Conservation (phyloP, 2,888 invertebrate genomes). For the Dorcus hopei region DNA sequence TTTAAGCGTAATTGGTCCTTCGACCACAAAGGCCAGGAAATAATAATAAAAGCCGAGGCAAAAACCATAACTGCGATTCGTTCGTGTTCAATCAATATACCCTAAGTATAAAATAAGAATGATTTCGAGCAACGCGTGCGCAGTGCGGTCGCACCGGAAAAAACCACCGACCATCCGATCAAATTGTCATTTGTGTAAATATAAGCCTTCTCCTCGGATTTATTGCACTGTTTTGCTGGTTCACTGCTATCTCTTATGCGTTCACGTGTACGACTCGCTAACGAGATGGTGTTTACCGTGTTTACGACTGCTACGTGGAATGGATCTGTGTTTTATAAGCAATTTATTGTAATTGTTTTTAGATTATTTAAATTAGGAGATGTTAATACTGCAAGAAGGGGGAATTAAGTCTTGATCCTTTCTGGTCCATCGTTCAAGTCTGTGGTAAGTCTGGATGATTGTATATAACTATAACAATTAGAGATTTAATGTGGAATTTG, state of each 20-base stretch:
- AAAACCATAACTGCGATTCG: constrained; percentile 1
- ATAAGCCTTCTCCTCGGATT: background rate
- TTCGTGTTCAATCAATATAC: constrained; percentile 10
- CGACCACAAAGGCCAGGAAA: background rate
- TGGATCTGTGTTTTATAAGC: background rate
- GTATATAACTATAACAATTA: too few relatives aligned
- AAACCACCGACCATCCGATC: constrained; percentile 1
- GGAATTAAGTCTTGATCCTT: too few relatives aligned
- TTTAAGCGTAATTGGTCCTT: background rate
- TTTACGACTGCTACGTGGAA: background rate
- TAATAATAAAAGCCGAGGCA: background rate
- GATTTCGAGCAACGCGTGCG: background rate
- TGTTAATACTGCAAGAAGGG: too few relatives aligned
- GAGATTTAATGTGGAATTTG: too few relatives aligned
- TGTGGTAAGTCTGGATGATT: too few relatives aligned
- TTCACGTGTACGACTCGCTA: background rate
- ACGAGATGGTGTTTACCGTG: background rate
- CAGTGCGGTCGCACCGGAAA: background rate
- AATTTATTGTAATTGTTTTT: constrained; percentile 1
- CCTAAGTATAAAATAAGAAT: constrained; percentile 14
- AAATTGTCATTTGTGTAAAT: background rate
- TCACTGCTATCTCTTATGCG: background rate
- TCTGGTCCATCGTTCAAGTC: too few relatives aligned
- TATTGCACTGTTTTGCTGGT: background rate
- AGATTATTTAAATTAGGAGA: background rate